Evolutionary conservation across 1,140 invertebrate species (phyloP), one percentile per base, ranked within the genome.

Genomic region (Coelopa frigida): DNA sequence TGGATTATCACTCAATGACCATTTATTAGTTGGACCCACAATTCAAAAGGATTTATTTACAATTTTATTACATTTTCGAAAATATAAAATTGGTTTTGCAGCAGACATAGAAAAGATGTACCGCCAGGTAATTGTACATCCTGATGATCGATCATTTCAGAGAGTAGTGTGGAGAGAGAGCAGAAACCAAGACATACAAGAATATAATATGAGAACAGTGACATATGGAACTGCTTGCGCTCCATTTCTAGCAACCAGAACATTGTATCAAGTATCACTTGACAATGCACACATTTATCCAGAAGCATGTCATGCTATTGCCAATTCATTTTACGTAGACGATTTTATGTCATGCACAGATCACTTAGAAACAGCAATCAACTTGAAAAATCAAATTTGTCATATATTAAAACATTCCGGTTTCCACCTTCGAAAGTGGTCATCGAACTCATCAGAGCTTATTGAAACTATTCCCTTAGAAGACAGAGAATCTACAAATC

Each of bases 11-110:
- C 31, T 67, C 21, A 70, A 71, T 46, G 58, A 68, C 20, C 53
- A 53, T 7, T 56, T 70, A 22, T 43, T 55, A 26, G 37, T 54
- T 4, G 72, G 57, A 20, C 64, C 45, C 55, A 60, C 22, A 57
- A 44, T 56, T 56, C 65, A 55, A 50, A 58, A 14, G 14, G 33
- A 51, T 29, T 22, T 48, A 17, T 47, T 26, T 21, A 11, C 29
- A 31, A 46, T 42, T 41, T 17, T 51, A 11, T 26, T 50, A 20
- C 27, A 37, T 21, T 51, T 51, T 51, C 35, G 39, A 7, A 17
- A 14, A 26, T 10, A 11, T 17, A 3, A 17, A 10, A 38, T 46
- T 15, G 44, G 21, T 10, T 27, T 46, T 15, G 40, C 26, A 5
- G 45, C 36, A 14, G 45, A 46, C 20, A 39, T 46, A 14, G 29